These are phyloP conservation scores for Pristionchus entomophagus DNA, from an alignment of 2,888 invertebrate species.

Conservation along the genomic window DNA sequence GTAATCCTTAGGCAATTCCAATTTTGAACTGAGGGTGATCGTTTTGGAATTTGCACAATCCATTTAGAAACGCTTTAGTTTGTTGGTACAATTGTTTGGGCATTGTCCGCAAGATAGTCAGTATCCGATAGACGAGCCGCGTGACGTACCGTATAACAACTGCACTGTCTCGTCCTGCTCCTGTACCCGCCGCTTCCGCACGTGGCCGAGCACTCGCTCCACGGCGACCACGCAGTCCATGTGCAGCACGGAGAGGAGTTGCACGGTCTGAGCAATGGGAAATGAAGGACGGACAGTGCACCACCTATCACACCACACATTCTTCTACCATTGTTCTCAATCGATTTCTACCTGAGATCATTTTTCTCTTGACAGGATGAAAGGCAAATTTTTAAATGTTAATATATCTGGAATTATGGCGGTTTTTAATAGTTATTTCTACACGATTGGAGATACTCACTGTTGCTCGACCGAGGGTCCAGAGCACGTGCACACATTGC, in stretches of 20 bases:
- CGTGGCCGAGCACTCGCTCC: slow-evolving; percentile 47
- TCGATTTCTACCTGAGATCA: no score
- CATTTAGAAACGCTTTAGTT: no score
- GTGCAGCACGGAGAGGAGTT: slow-evolving; percentile 34
- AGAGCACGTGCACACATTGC: slow-evolving; percentile 17
- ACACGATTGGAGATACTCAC: not conserved
- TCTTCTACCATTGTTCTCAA: no score
- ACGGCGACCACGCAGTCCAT: slow-evolving; percentile 47
- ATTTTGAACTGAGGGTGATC: no score
- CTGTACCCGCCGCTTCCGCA: slow-evolving; percentile 48
- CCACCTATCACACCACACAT: no score
- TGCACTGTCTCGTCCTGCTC: slow-evolving; percentile 44
- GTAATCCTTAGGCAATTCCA: not conserved
- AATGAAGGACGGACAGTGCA: not conserved
- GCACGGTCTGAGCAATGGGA: not conserved
- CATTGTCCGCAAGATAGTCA: not conserved
- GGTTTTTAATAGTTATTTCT: no score
- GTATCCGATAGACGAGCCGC: not conserved
- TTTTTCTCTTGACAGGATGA: no score
- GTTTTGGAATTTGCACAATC: not conserved
- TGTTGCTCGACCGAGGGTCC: slow-evolving; percentile 39
- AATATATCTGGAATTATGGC: no score
- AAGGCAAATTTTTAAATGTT: no score
- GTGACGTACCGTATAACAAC: slow-evolving; percentile 43
- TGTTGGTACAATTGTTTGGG: no score